Conservation (phyloP, 2,888 invertebrate genomes). For the Cheiracanthium punctorium region DNA sequence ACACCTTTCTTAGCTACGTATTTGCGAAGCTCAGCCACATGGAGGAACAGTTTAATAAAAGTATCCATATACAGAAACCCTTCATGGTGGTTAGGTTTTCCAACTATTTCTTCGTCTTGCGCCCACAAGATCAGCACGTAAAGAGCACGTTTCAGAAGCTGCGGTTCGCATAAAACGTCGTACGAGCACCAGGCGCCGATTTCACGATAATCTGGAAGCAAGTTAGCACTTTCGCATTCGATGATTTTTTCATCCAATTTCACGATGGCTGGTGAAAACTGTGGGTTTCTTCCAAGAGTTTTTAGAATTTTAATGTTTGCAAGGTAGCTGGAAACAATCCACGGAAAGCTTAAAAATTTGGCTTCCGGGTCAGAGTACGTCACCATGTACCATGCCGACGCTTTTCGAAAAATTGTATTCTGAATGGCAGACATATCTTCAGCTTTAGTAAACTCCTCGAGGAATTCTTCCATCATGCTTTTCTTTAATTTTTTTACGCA, state of each 20-base stretch:
- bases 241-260: conserved; percentile 37
- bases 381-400: conserved; percentile 67
- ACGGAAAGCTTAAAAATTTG: conserved; percentile 59
- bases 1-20: neutral
- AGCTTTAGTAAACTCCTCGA: conserved; percentile 34
- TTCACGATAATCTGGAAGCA: neutral
- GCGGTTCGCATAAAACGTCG: neutral
- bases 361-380: conserved; percentile 49
- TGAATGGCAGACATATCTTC: neutral
- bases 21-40: conserved; percentile 23
- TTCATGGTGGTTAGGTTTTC: neutral
- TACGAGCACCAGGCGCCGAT: neutral
- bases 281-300: neutral
- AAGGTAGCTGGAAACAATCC: conserved; percentile 53
- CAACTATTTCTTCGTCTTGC: conserved; percentile 21
- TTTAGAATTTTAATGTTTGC: conserved; percentile 34
- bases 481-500: conserved; percentile 40
- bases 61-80: neutral
- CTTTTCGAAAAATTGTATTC: conserved; percentile 35
- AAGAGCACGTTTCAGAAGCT: conserved; percentile 14
- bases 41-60: conserved; percentile 39
- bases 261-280: conserved; percentile 31
- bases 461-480: conserved; percentile 48
- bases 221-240: neutral
- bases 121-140: conserved; percentile 43